Base-by-base conservation (phyloP, 2,113 vertebrate species). In the Nymphicus hollandicus region DNA sequence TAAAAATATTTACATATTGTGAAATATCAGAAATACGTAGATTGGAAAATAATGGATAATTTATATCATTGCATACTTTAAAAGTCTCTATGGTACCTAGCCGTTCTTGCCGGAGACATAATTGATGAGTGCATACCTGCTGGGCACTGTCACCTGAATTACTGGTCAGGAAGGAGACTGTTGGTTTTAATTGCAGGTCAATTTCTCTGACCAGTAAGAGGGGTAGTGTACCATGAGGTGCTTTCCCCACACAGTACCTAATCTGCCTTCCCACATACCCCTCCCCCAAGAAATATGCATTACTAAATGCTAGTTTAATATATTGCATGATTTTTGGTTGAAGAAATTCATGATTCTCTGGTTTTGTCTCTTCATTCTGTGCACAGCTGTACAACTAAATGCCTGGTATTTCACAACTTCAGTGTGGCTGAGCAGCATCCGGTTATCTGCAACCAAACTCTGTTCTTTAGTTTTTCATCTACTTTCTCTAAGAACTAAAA, bases 111-210 rank as follows among this genome's bases (percentile, higher is more conserved):
- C 86, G 66, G 29, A 56, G 6, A 6, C 37, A 39, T 23, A 82
- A 55, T 7, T 5, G 9, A 7, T 10, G 2, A 7, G 19, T 46
- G 10, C 2, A 10, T 11, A 24, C 3, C 17, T 33, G 7, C 20
- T 78, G 31, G 49, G 22, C 6, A 27, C 3, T 3, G 5, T 5
- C 10, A 52, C 28, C 5, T 4, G 10, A 56, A 29, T 25, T 46
- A 37, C 10, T 41, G 17, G 5, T 43, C 37, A 74, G 83, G 39
- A 70, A 74, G 14, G 8, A 65, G 13, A n/a, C 4, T 70, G 31
- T 3, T 37, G 2, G 10, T 69, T 44, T 79, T 55, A 46, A n/a
- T 13, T 73, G 70, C 13, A 43, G 25, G 9, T 35, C 47, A 46
- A 5, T 9, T 41, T 6, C 17, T 64, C 31, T 83, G 31, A 27